Evolutionary conservation across 2,113 vertebrate species (phyloP).

Genomic region (Mobula hypostoma): DNA sequence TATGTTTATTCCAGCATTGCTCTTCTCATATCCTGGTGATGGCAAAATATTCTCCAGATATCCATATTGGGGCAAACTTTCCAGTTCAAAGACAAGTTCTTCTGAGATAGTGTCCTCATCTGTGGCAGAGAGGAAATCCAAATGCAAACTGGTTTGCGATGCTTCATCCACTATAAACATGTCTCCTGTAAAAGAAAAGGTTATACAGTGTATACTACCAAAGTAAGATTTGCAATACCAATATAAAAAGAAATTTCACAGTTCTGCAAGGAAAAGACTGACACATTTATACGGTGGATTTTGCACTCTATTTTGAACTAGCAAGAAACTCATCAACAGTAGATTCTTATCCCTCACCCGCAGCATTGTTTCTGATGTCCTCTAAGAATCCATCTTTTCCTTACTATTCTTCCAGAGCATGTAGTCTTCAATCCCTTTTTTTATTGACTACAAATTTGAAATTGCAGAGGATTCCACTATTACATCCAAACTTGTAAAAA

Average conservation of each 20-base stretch:
- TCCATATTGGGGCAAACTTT: slow-evolving; percentile 50
- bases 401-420: too few relatives aligned
- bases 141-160: slow-evolving; percentile 45
- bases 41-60: slow-evolving; percentile 64
- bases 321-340: too few relatives aligned
- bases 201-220: neutral
- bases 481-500: too few relatives aligned
- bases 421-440: too few relatives aligned
- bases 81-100: slow-evolving; percentile 57
- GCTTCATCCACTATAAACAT: slow-evolving; percentile 56
- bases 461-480: too few relatives aligned
- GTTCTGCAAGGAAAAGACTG: neutral
- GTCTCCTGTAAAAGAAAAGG: slow-evolving; percentile 43
- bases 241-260: neutral
- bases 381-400: too few relatives aligned
- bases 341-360: too few relatives aligned
- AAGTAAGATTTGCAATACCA: neutral
- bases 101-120: slow-evolving; percentile 56
- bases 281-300: neutral
- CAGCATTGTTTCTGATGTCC: too few relatives aligned
- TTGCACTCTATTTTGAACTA: too few relatives aligned
- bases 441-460: too few relatives aligned
- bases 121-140: slow-evolving; percentile 51
- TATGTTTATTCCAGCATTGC: slow-evolving; percentile 51
- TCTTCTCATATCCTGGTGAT: slow-evolving; percentile 56